These are phyloP conservation scores for Caprella mutica DNA, from an alignment of 2,888 invertebrate genomes.

Conservation along the genomic window DNA sequence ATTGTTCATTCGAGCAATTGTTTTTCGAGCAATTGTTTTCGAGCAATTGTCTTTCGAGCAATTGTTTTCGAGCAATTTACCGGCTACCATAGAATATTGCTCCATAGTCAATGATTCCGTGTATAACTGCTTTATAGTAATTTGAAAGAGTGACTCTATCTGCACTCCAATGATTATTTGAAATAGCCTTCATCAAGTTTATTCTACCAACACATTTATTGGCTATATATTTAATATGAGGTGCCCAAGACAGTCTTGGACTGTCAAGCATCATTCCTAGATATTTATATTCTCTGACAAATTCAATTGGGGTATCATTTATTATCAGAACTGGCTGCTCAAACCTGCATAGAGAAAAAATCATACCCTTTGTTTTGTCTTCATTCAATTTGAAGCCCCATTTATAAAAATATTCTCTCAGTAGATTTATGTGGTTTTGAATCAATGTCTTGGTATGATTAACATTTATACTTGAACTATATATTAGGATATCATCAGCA, in stretches of 20 bases:
- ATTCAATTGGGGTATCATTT: not conserved
- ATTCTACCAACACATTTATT: not conserved
- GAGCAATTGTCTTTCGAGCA: too few relatives aligned
- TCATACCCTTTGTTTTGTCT: not conserved
- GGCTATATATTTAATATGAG: not conserved
- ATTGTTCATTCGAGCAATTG: too few relatives aligned
- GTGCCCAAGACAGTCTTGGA: not conserved
- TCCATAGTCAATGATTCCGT: too few relatives aligned
- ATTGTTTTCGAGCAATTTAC: too few relatives aligned
- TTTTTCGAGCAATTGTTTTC: too few relatives aligned
- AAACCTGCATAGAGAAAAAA: not conserved
- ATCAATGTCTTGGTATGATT: not conserved
- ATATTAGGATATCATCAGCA: not conserved
- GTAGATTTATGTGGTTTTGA: not conserved
- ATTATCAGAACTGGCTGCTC: not conserved
- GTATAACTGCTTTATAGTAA: conserved; percentile 1
- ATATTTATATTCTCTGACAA: not conserved
- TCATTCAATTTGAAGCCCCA: not conserved
- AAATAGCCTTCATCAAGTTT: not conserved
- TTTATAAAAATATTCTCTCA: not conserved
- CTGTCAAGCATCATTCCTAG: not conserved
- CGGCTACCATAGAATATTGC: too few relatives aligned
- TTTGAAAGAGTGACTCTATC: not conserved
- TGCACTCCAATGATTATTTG: not conserved
- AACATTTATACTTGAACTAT: not conserved